These are phyloP conservation scores for Helicoverpa assulta DNA, from an alignment of 2,888 invertebrate genomes.

Conservation along the genomic window DNA sequence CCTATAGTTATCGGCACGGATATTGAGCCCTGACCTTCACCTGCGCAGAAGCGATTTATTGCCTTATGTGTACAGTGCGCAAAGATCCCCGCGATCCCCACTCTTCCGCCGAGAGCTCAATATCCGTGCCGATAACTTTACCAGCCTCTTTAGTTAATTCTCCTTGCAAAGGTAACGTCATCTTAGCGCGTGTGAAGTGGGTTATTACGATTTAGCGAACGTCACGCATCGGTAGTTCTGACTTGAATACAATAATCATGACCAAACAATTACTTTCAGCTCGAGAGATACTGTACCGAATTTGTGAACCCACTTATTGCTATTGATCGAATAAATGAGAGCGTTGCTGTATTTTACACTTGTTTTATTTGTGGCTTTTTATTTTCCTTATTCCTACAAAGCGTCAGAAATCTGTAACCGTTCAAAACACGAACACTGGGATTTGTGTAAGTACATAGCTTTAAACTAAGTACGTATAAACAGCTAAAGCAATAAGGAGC, in stretches of 20 bases:
- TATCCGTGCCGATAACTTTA: too few species aligned
- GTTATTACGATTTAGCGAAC: constrained; percentile 45
- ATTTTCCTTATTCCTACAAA: not conserved
- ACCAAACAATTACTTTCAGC: constrained; percentile 28
- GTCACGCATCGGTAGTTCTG: constrained; percentile 34
- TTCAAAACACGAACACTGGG: not conserved
- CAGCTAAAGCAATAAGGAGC: too few species aligned
- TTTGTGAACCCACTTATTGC: constrained; percentile 34
- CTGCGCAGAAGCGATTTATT: too few species aligned
- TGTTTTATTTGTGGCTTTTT: not conserved
- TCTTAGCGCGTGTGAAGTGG: constrained; percentile 43
- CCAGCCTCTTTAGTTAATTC: not conserved
- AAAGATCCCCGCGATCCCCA: too few species aligned
- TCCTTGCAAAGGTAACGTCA: not conserved
- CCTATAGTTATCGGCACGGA: too few species aligned
- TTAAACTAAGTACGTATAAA: too few species aligned
- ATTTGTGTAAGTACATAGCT: not conserved
- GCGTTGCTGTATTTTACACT: constrained; percentile 49
- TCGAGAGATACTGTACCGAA: constrained; percentile 35
- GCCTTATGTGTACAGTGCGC: too few species aligned
- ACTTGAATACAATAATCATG: constrained; percentile 22
- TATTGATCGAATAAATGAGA: constrained; percentile 55
- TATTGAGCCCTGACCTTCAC: too few species aligned
- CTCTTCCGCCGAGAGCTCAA: too few species aligned
- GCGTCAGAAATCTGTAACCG: not conserved